Evolutionary conservation across 2,888 invertebrate species (phyloP).

Genomic region (Notodonta ziczac): DNA sequence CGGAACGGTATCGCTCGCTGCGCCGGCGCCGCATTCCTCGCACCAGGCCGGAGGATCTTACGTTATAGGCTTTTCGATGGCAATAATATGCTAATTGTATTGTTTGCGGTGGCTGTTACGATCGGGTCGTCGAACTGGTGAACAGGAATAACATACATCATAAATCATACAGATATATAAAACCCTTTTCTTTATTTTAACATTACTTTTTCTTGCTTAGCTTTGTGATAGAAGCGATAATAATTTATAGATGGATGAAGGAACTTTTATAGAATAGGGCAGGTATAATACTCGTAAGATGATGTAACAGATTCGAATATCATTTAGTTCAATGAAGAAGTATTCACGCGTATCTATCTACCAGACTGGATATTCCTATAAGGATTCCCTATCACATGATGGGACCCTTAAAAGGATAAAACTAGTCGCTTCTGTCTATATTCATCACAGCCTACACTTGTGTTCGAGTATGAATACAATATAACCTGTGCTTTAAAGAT

Average conservation of each 20-base stretch:
- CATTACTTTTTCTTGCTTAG: no score
- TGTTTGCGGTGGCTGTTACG: neutral
- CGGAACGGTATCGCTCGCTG: conserved; percentile 39
- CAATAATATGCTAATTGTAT: neutral
- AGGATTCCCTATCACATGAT: neutral
- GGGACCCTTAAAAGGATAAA: neutral
- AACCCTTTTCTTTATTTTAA: no score
- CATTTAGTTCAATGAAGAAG: no score
- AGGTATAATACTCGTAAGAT: no score
- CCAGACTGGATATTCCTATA: no score
- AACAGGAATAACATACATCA: neutral
- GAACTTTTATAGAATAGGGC: no score
- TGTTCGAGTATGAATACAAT: neutral
- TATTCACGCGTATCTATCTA: no score
- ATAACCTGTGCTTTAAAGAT: neutral
- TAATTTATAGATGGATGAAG: no score
- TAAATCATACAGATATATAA: no score
- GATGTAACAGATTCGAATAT: no score
- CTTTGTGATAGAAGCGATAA: no score
- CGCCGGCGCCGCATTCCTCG: conserved; percentile 8
- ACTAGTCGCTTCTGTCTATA: neutral
- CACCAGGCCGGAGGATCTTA: neutral
- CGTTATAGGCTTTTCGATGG: neutral
- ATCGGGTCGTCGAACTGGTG: neutral
- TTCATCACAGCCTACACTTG: neutral